Evolutionary conservation across 2,797 vertebrate species (phyloP).

Genomic region (Macroramphosus scolopax): DNA sequence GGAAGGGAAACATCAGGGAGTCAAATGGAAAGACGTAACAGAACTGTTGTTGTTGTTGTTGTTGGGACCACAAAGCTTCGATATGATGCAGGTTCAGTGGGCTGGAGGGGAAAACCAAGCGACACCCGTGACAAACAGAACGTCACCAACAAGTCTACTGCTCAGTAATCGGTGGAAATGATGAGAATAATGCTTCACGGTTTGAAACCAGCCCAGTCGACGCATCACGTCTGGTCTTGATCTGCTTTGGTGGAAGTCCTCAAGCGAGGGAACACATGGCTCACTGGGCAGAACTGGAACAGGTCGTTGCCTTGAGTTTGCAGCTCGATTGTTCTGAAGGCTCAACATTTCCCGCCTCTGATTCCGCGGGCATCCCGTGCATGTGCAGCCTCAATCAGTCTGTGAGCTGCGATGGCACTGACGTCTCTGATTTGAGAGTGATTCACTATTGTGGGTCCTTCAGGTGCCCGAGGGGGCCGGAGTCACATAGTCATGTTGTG

Average conservation of each 20-base stretch:
- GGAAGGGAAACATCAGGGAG: too few species aligned
- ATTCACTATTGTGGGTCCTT: conserved; percentile 48
- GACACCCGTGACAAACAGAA: too few species aligned
- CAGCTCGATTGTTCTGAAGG: conserved; percentile 34
- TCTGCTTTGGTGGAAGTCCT: too few species aligned
- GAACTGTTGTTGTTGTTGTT: too few species aligned
- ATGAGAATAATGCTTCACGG: conserved; percentile 14
- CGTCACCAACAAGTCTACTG: too few species aligned
- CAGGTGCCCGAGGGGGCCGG: conserved; percentile 30
- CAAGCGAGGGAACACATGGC: conserved; percentile 31
- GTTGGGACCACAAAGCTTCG: too few species aligned
- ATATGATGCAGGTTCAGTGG: too few species aligned
- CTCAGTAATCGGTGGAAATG: conserved; percentile 12
- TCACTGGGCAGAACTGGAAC: conserved; percentile 47
- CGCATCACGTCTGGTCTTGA: conserved; percentile 30
- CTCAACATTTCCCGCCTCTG: conserved; percentile 13
- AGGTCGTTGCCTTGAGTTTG: conserved; percentile 28
- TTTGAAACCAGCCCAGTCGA: too few species aligned
- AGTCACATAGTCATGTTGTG: conserved; percentile 50
- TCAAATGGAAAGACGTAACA: too few species aligned
- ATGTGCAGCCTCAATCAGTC: conserved; percentile 18
- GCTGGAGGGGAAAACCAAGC: too few species aligned
- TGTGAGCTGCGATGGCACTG: conserved; percentile 6
- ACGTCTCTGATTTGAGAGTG: conserved; percentile 30
- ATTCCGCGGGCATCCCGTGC: conserved; percentile 2